These are phyloP conservation scores for Esperia sulphurella DNA, from an alignment of 2,888 invertebrate species.

Conservation along the genomic window DNA sequence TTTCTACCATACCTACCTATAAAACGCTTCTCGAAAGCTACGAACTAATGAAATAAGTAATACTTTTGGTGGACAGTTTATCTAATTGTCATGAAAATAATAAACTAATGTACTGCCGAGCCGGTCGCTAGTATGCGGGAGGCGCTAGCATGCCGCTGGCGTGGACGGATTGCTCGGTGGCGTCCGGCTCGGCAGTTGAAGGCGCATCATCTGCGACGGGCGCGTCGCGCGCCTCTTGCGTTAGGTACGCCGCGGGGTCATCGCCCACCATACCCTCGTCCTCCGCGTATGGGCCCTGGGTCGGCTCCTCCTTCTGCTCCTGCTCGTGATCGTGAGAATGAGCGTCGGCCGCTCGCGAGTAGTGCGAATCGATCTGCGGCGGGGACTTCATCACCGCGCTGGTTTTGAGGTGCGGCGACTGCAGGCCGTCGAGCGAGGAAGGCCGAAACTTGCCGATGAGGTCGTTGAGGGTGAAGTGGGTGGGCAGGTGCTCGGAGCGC, in stretches of 20 bases:
- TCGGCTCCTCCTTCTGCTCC: slow-evolving; percentile 68
- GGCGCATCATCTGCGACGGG: slow-evolving; percentile 69
- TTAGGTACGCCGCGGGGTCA: slow-evolving; percentile 74
- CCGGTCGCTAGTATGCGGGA: slow-evolving; percentile 67
- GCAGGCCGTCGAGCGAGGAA: slow-evolving; percentile 70
- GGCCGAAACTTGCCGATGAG: slow-evolving; percentile 77
- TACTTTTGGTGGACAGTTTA: slow-evolving; percentile 73
- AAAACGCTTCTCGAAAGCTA: slow-evolving; percentile 37
- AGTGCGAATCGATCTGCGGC: slow-evolving; percentile 80
- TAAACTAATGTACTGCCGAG: slow-evolving; percentile 30
- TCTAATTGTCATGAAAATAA: slow-evolving; percentile 41
- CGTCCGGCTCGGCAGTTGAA: slow-evolving; percentile 81
- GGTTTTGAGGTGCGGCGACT: slow-evolving; percentile 69
- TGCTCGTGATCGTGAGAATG: slow-evolving; percentile 59
- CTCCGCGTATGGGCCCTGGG: slow-evolving; percentile 82
- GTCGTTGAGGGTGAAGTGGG: slow-evolving; percentile 76
- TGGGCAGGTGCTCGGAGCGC: slow-evolving; percentile 75
- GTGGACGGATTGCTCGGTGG: slow-evolving; percentile 76
- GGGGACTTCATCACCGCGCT: slow-evolving; percentile 71
- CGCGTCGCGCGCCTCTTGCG: slow-evolving; percentile 55
- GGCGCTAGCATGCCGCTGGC: slow-evolving; percentile 78
- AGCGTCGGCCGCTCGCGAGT: slow-evolving; percentile 74
- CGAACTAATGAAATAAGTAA: slow-evolving; percentile 54
- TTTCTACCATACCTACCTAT: slow-evolving; percentile 34
- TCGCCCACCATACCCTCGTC: slow-evolving; percentile 76